Evolutionary conservation across 2,888 invertebrate species (phyloP), one percentile per base, ranked within the genome.

Genomic region (Ecdyonurus torrentis): DNA sequence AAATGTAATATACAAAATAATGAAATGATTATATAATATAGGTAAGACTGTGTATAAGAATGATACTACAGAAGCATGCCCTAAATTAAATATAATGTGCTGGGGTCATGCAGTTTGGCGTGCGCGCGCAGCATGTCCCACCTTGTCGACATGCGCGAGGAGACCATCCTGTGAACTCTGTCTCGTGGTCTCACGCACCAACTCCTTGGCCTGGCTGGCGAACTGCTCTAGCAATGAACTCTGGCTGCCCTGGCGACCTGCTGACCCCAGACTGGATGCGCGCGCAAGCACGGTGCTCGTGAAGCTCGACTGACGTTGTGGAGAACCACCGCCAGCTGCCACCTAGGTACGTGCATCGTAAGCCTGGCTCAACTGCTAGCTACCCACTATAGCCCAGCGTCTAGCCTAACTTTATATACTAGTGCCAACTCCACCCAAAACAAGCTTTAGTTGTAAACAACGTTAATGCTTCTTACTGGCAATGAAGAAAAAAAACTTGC

Each of bases 81-180:
- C n/a, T n/a, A n/a, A n/a, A n/a, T n/a, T n/a, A n/a, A n/a, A n/a
- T n/a, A n/a, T n/a, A n/a, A n/a, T 15, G 15, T 37, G 37, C 37
- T 37, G 37, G 7, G 37, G 37, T 37, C 37, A 37, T 15, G 37
- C 7, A 5, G 37, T 5, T 10, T 5, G 7, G 37, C 5, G 37
- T 37, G 37, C 37, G 5, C 5, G 37, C 37, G 37, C 7, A 15
- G 37, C 37, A 23, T 37, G 50, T 59, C 67, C 66, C 76, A 91
- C 90, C 84, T 92, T 92, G 71, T 92, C 92, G 82, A 93, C 89
- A 66, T 92, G 92, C 1, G 91, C 90, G 7, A 92, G 77, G 2
- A 91, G 72, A 24, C 91, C 91, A 73, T 93, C 92, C 73, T 92
- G 92, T 70, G 91, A 91, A 73, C 89, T 88, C 73, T 92, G 92